Conservation (phyloP, 1,140 invertebrate species). For the Drosophila jambulina region DNA sequence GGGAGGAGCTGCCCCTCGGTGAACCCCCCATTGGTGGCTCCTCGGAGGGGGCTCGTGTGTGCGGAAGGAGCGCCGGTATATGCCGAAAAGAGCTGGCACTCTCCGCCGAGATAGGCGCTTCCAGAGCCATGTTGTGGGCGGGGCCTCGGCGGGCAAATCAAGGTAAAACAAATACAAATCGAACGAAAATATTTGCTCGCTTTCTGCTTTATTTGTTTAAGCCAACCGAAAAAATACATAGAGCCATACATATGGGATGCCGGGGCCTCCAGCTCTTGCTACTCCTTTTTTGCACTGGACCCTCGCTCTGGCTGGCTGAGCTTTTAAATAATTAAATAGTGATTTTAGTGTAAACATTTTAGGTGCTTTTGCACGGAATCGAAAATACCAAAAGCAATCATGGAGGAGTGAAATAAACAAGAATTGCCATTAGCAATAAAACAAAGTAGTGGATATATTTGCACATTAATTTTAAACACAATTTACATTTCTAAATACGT, state of each 20-base stretch:
- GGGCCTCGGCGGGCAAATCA: conserved; percentile 64
- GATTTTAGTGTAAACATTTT: conserved; percentile 74
- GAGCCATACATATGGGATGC: conserved; percentile 5
- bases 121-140: conserved; percentile 71
- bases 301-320: conserved; percentile 21
- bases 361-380: conserved; percentile 20
- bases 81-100: conserved; percentile 25
- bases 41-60: conserved; percentile 22
- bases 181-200: conserved; percentile 76
- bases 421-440: background rate
- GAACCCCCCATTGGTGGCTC: conserved; percentile 52
- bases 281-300: conserved; percentile 8
- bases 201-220: conserved; percentile 53
- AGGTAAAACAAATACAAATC: conserved; percentile 82
- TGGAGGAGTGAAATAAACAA: conserved; percentile 5
- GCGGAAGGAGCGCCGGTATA: conserved; percentile 60
- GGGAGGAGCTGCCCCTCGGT: conserved; percentile 67
- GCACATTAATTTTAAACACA: no score
- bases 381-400: conserved; percentile 26
- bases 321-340: conserved; percentile 78
- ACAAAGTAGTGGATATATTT: background rate
- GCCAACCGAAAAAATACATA: conserved; percentile 40
- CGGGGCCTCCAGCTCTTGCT: conserved; percentile 1
- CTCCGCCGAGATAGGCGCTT: conserved; percentile 38
- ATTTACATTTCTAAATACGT: no score